Percentiles rank a stretch among this genome's conserved stretches.
phyloP scores from a whole-genome alignment of 2,113 vertebrate species.

The Crotalus tigris region DNA sequence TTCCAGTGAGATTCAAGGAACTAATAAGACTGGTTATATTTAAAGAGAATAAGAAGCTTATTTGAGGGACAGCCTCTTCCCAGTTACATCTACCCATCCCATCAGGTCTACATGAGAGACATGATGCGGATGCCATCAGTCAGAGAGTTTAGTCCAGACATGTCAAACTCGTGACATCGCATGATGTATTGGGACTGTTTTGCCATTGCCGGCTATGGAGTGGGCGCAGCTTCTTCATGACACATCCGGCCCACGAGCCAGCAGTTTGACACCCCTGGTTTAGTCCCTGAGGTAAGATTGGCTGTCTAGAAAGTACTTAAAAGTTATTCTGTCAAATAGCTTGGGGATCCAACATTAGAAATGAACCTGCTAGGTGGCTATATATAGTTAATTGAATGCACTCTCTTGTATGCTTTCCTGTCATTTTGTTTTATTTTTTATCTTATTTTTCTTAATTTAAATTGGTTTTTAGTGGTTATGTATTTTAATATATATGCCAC shows the following conservation, averaged over 20 bases:
- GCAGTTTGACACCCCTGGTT: too few species aligned
- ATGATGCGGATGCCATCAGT: too few species aligned
- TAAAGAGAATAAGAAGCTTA: too few species aligned
- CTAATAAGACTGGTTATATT: not conserved
- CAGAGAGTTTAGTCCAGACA: too few species aligned
- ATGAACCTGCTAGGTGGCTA: not conserved
- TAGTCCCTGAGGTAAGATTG: not conserved
- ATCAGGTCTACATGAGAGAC: too few species aligned
- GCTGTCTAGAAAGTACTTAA: not conserved
- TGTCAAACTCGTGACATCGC: too few species aligned
- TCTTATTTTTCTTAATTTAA: not conserved
- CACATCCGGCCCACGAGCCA: fast-evolving
- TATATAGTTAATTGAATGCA: not conserved
- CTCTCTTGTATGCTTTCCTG: not conserved
- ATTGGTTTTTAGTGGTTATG: not conserved
- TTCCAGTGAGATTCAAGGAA: not conserved
- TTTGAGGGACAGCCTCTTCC: too few species aligned
- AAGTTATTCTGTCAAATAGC: not conserved
- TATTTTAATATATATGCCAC: not conserved
- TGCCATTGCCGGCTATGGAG: too few species aligned
- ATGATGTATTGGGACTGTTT: too few species aligned
- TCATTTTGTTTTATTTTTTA: not conserved
- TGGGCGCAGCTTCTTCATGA: too few species aligned
- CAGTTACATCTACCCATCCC: too few species aligned
- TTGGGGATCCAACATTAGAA: not conserved